Percentiles rank a stretch among this genome's conserved stretches.
These are phyloP conservation scores for Onthophagus sagittarius DNA, from an alignment of 2,888 invertebrate species.

Conservation along the genomic window DNA sequence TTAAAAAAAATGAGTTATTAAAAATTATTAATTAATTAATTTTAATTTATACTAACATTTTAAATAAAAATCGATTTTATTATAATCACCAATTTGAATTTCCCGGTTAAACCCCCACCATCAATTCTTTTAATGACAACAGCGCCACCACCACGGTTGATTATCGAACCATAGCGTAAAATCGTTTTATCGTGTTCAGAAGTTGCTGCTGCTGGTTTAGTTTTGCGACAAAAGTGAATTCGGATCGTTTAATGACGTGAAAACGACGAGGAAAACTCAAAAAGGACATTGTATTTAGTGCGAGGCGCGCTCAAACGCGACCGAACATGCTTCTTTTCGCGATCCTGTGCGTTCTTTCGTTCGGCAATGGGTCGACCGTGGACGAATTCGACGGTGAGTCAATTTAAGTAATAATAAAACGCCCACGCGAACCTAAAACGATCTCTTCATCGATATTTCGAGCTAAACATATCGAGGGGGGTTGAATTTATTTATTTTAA, in stretches of 20 bases:
- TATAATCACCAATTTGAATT: not conserved
- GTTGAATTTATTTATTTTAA: not conserved
- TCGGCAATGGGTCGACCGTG: not conserved
- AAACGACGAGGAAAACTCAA: not conserved
- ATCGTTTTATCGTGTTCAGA: not conserved
- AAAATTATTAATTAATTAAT: constrained; percentile 28
- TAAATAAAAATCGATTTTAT: constrained; percentile 1
- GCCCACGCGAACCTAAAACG: no score
- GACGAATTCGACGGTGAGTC: constrained; percentile 6
- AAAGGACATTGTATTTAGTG: not conserved
- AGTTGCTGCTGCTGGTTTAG: not conserved
- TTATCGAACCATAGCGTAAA: not conserved
- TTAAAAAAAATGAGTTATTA: constrained; percentile 48
- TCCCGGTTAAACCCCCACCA: not conserved
- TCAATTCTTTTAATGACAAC: not conserved
- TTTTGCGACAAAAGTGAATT: not conserved
- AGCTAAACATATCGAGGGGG: not conserved
- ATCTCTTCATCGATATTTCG: no score
- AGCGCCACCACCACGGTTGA: not conserved
- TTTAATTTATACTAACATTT: constrained; percentile 48
- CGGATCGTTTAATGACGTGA: not conserved
- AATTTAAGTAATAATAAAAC: no score
- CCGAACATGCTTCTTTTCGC: constrained; percentile 1
- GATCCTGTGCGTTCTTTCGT: constrained; percentile 3
- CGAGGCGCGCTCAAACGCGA: not conserved